These are phyloP conservation scores for Philonicus albiceps DNA, from an alignment of 2,888 invertebrate species.

Conservation along the genomic window DNA sequence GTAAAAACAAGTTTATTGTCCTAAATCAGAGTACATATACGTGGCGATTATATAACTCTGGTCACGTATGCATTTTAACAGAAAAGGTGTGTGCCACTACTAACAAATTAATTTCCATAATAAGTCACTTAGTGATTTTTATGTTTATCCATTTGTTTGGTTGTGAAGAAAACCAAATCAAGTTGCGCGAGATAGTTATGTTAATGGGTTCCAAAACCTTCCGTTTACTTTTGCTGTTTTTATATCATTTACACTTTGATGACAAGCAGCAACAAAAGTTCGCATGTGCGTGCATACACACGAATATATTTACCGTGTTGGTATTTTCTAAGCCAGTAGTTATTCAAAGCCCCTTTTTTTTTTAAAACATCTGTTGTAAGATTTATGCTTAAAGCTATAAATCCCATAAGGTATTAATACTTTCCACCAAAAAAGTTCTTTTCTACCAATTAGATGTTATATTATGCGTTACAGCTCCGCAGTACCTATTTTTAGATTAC, in stretches of 20 bases:
- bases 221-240: background rate
- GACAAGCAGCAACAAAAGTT: background rate
- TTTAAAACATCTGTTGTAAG: background rate
- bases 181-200: conserved; percentile 9
- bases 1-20: background rate
- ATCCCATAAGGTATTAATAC: background rate
- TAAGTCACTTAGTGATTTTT: background rate
- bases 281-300: background rate
- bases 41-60: background rate
- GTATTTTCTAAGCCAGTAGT: background rate
- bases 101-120: background rate
- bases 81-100: background rate
- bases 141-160: background rate
- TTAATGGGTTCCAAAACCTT: conserved; percentile 15
- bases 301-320: background rate
- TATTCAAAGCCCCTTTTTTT: background rate
- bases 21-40: background rate
- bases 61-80: conserved; percentile 16
- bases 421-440: background rate
- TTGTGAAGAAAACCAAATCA: conserved; percentile 2
- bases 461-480: background rate
- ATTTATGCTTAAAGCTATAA: background rate
- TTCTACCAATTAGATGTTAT: background rate
- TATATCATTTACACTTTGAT: background rate
- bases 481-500: background rate